Evolutionary conservation across 2,888 invertebrate genomes (phyloP).

Genomic region (Gymnosoma rotundatum): DNA sequence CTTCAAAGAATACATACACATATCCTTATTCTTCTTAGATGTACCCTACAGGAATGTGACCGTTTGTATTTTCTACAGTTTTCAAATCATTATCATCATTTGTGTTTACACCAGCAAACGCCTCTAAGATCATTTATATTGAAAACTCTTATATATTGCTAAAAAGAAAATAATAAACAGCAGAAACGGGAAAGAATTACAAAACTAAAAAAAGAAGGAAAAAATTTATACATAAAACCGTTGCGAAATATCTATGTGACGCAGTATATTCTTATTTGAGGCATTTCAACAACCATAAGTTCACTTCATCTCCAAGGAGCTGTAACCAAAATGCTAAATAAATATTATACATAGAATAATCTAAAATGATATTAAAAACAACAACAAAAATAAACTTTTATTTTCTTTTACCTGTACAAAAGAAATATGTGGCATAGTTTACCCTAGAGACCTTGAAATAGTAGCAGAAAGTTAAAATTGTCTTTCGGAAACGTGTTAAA

Average conservation of each 20-base stretch:
- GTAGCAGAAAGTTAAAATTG: slow-evolving; percentile 13
- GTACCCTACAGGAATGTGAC: neutral
- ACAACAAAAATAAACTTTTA: neutral
- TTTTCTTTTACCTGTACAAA: slow-evolving; percentile 1
- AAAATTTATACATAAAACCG: neutral
- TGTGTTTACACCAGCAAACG: neutral
- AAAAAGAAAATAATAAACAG: slow-evolving; percentile 8
- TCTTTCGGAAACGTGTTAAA: neutral
- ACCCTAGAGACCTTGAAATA: slow-evolving; percentile 2
- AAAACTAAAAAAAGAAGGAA: neutral
- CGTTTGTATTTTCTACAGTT: neutral
- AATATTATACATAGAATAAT: neutral
- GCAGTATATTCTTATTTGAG: neutral
- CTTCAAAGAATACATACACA: no score
- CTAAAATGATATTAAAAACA: neutral
- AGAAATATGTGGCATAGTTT: neutral
- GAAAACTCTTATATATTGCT: slow-evolving; percentile 14
- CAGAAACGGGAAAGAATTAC: slow-evolving; percentile 6
- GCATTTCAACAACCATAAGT: neutral
- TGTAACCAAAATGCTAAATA: slow-evolving; percentile 16
- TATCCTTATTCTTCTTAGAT: no score
- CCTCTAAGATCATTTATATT: slow-evolving; percentile 22
- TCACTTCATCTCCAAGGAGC: slow-evolving; percentile 26
- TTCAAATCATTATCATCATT: no score
- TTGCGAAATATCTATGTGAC: neutral